Evolutionary conservation across 2,797 vertebrate genomes (phyloP).

Genomic region (Paguma larvata): DNA sequence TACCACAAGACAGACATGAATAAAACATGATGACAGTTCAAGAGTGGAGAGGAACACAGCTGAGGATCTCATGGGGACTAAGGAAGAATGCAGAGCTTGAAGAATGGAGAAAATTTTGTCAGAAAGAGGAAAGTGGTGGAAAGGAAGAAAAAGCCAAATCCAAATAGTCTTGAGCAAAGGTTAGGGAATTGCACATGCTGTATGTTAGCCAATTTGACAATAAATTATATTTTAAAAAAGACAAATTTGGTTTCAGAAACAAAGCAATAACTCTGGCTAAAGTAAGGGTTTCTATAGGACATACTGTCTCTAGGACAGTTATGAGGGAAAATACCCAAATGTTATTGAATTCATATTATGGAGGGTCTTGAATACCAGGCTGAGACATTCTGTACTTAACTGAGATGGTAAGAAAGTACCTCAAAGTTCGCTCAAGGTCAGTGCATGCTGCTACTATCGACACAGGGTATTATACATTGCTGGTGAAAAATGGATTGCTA

Average conservation of each 20-base stretch:
- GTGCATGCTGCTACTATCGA: not conserved
- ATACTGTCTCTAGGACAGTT: not conserved
- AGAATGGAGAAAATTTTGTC: not conserved
- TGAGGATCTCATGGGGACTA: not conserved
- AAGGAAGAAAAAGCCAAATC: not conserved
- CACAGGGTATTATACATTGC: not conserved
- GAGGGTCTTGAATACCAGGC: not conserved
- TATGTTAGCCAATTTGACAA: too few species aligned
- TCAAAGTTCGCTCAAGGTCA: not conserved
- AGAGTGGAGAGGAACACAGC: not conserved
- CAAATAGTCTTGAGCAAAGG: not conserved
- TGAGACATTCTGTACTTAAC: not conserved
- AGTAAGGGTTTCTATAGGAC: not conserved
- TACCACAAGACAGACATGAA: constrained; percentile 16
- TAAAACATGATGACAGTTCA: not conserved
- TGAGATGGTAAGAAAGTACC: not conserved
- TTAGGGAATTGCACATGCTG: not conserved
- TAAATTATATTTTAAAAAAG: not conserved
- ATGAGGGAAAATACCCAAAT: not conserved
- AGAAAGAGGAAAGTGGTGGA: not conserved
- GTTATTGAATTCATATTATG: not conserved
- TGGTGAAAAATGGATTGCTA: not conserved
- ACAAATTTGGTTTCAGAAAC: constrained; percentile 3
- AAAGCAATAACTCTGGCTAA: not conserved
- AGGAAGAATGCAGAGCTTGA: not conserved